Base-by-base conservation (phyloP, 2,888 invertebrate species). In the Dilophus febrilis region DNA sequence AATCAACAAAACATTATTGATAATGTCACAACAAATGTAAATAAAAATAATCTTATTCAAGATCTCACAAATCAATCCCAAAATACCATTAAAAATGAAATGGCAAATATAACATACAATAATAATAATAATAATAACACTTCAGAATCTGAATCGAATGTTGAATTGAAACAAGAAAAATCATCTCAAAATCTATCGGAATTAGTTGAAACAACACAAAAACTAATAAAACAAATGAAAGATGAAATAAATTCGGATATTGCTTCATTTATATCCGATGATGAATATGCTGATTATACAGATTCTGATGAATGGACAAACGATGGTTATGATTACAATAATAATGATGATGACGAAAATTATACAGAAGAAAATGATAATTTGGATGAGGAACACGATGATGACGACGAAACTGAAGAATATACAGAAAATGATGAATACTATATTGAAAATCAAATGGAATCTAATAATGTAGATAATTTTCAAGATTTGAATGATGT, bases 211-310 rank as follows among this genome's bases (percentile, higher is more conserved):
- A 67, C 70, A 42, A 74, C 74, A 1, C 73, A 74, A 53, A 65
- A 64, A 42, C 51, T 74, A 32, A 74, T 74, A 44, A 71, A 74
- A 47, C 73, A 73, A 58, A 74, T 74, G 74, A 71, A 69, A 52
- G 70, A 71, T 49, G 74, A 74, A 64, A 72, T 74, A 29, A 70
- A 69, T 53, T 66, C 65, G 19, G 70, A 70, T 50, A 71, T 74
- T 48, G 71, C 68, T 34, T 59, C 60, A 26, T 61, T 59, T 42
- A 59, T 57, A 35, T 61, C 60, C 2, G 52, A 53, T 35, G 40
- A 44, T 13, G 42, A 46, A 3, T 36, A 44, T 32, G 34, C 35
- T n/a, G 54, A 64, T 26, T 19, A 41, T 14, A 29, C 30, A 8
- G 35, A 62, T 49, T 60, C 61, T 26, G 68, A 70, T 45, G 69